phyloP scores from a whole-genome alignment of 2,113 vertebrate species.

The Smithornis capensis region DNA sequence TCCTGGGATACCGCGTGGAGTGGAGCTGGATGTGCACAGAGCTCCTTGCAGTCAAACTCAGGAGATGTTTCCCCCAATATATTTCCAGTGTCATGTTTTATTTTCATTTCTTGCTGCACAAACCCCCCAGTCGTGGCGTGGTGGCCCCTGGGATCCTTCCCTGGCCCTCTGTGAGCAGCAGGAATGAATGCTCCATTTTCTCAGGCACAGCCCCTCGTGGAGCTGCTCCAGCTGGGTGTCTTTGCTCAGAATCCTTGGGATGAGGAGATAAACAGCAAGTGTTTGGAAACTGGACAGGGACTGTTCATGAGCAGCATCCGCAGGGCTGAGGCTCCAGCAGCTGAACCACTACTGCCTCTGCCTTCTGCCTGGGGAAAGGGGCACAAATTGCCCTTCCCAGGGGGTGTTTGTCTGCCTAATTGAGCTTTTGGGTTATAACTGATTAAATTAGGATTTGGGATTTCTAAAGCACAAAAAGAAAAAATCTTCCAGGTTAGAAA shows the following conservation, averaged over 20 bases:
- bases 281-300: constrained; percentile 28
- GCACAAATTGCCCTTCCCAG: neutral
- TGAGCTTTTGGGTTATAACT: neutral
- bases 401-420: neutral
- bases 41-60: neutral
- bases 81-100: neutral
- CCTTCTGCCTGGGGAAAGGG: neutral
- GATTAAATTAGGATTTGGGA: neutral
- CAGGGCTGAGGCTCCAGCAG: neutral
- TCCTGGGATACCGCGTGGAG: no score
- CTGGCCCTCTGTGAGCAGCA: neutral
- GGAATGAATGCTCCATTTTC: constrained; percentile 25
- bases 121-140: neutral
- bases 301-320: constrained; percentile 11
- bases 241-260: neutral
- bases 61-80: neutral
- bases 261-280: constrained; percentile 32
- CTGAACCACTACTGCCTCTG: neutral
- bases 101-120: neutral
- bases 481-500: neutral
- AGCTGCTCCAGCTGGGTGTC: constrained; percentile 23
- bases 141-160: neutral
- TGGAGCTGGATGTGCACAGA: neutral
- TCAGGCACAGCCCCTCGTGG: neutral
- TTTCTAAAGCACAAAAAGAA: neutral